phyloP scores from a whole-genome alignment of 1,140 invertebrate genomes.

The Drosophila albomicans region DNA sequence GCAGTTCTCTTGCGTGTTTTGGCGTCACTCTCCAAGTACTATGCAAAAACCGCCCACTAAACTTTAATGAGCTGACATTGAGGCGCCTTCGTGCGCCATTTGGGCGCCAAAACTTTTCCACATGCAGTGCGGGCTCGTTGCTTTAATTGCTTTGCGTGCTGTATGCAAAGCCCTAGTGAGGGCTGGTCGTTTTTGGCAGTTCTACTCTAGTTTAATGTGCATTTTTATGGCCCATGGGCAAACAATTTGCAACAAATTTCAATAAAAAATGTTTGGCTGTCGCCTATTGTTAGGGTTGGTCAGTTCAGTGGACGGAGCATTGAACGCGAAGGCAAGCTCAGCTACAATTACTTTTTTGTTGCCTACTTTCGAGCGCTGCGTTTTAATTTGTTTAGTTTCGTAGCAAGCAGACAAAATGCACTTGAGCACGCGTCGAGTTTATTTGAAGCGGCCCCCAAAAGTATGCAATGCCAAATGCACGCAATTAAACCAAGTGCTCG shows the following conservation, averaged over 20 bases:
- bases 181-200: background rate
- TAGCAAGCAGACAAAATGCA: conserved; percentile 30
- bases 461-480: conserved; percentile 10
- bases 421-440: conserved; percentile 55
- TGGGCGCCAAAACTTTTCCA: conserved; percentile 72
- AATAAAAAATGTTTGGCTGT: conserved; percentile 15
- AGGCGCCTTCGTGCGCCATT: conserved; percentile 75
- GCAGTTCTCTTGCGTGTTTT: conserved; percentile 41
- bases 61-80: conserved; percentile 80
- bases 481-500: conserved; percentile 35
- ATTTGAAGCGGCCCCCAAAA: conserved; percentile 43
- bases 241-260: conserved; percentile 63
- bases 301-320: conserved; percentile 38
- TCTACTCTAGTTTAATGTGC: conserved; percentile 57
- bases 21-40: conserved; percentile 27
- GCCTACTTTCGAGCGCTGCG: conserved; percentile 15
- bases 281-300: conserved; percentile 56
- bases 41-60: conserved; percentile 73
- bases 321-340: background rate
- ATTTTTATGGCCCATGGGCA: conserved; percentile 59
- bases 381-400: conserved; percentile 43
- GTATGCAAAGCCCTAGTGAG: conserved; percentile 30
- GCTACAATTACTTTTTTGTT: conserved; percentile 25
- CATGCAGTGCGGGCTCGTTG: conserved; percentile 53
- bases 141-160: conserved; percentile 74